These are phyloP conservation scores for Dugesia japonica DNA, from an alignment of 2,888 invertebrate species.

Conservation along the genomic window DNA sequence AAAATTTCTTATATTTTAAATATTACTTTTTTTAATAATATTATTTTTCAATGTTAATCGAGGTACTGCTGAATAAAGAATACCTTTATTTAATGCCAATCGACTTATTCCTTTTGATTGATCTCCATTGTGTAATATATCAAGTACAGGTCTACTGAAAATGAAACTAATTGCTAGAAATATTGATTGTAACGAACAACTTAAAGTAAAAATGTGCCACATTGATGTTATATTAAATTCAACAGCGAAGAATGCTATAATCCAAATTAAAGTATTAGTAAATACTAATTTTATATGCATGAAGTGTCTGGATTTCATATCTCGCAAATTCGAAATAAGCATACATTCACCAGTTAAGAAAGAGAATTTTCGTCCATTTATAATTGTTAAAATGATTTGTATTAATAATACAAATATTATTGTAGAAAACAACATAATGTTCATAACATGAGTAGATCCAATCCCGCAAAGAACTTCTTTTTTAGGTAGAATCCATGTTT, in stretches of 20 bases:
- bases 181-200: not conserved
- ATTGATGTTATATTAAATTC: not conserved
- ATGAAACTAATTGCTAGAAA: not conserved
- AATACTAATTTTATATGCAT: not conserved
- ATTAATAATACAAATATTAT: not conserved
- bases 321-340: not conserved
- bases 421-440: not conserved
- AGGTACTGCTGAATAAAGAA: not conserved
- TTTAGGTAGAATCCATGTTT: not conserved
- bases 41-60: not conserved
- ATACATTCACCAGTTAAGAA: not conserved
- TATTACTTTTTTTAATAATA: not conserved
- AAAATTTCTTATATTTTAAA: too few species aligned
- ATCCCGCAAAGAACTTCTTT: not conserved
- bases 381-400: not conserved
- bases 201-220: constrained; percentile 17
- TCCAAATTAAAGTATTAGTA: not conserved
- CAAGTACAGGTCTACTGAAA: not conserved
- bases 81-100: not conserved
- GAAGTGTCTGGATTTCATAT: not conserved
- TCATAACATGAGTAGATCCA: not conserved
- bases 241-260: not conserved
- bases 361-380: not conserved
- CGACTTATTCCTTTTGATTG: not conserved
- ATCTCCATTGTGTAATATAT: not conserved